phyloP scores from a whole-genome alignment of 1,140 invertebrate species.

The Oryctes rhinoceros region DNA sequence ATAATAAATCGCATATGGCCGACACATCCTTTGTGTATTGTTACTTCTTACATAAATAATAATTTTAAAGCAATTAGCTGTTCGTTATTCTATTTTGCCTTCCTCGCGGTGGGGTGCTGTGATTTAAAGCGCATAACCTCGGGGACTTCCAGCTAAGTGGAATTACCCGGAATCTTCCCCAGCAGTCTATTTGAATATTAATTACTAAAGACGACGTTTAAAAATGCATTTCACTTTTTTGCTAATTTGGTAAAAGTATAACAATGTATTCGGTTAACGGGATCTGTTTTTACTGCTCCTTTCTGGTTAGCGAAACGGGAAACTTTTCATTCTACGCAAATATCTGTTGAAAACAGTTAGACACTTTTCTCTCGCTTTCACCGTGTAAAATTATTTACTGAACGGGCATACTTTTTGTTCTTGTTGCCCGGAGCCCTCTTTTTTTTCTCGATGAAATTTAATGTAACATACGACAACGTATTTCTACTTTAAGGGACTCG shows the following conservation, averaged over 20 bases:
- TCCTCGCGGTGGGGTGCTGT: not conserved
- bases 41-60: not conserved
- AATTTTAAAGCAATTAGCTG: not conserved
- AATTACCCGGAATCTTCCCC: not conserved
- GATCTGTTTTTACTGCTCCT: not conserved
- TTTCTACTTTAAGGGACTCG: too few relatives aligned
- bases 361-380: too few relatives aligned
- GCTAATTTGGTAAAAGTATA: not conserved
- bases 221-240: not conserved
- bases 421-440: too few relatives aligned
- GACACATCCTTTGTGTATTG: not conserved
- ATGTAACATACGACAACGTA: too few relatives aligned
- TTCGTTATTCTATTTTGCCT: not conserved
- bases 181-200: not conserved
- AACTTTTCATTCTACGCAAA: not conserved
- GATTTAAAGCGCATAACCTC: not conserved
- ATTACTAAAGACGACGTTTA: conserved; percentile 15
- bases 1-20: too few relatives aligned
- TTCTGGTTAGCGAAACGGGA: not conserved
- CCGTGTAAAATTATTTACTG: too few relatives aligned
- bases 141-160: not conserved
- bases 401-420: too few relatives aligned
- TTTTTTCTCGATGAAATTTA: too few relatives aligned
- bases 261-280: not conserved
- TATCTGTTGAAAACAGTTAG: too few relatives aligned